Percentiles rank a stretch among this genome's conserved stretches.
phyloP scores from a whole-genome alignment of 2,797 vertebrate species.

The Enteromius treurensis region DNA sequence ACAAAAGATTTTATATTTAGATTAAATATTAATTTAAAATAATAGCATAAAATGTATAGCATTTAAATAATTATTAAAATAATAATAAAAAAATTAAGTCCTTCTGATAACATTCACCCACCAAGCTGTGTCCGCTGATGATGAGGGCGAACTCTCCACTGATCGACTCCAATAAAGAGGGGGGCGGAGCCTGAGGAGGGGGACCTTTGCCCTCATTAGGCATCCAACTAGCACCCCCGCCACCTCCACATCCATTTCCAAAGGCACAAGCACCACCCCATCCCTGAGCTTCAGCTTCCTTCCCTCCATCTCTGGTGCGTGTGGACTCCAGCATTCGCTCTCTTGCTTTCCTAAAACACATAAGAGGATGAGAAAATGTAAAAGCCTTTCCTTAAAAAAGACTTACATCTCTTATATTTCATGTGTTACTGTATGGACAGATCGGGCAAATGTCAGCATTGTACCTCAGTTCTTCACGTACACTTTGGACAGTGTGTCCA shows the following conservation, averaged over 20 bases:
- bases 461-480: conserved; percentile 89
- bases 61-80: background rate
- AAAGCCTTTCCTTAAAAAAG: background rate
- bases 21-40: background rate
- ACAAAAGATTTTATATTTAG: background rate
- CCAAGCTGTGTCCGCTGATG: conserved; percentile 93
- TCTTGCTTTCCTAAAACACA: conserved; percentile 81
- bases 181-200: conserved; percentile 52
- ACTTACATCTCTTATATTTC: conserved; percentile 3
- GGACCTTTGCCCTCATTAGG: conserved; percentile 67
- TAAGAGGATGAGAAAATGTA: background rate
- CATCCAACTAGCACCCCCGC: conserved; percentile 33
- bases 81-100: background rate
- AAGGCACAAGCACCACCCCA: conserved; percentile 66
- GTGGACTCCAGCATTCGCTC: conserved; percentile 85
- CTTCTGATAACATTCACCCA: conserved; percentile 63
- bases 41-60: background rate
- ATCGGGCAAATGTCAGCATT: conserved; percentile 39
- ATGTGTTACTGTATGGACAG: background rate
- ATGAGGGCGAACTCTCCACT: conserved; percentile 90
- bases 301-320: conserved; percentile 65
- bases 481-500: conserved; percentile 89
- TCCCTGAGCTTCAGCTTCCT: conserved; percentile 66
- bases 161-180: conserved; percentile 85
- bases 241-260: conserved; percentile 65